Conservation (phyloP, 2,797 vertebrate species). For the Galagoides demidoff region DNA sequence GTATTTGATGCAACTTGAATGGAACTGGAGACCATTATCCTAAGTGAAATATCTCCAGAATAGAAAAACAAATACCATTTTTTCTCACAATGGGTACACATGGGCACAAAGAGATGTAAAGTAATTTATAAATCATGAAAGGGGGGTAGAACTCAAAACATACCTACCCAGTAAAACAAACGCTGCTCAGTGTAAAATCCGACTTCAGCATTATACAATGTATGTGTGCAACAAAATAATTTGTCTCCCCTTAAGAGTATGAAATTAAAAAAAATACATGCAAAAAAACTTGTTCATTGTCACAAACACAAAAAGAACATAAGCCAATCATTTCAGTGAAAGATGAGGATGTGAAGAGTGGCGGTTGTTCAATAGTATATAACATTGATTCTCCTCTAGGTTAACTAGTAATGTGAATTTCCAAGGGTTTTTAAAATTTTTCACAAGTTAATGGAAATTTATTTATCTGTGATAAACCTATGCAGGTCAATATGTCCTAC, state of each 20-base stretch:
- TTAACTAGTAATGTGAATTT: neutral
- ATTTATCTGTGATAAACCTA: neutral
- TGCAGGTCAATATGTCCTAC: neutral
- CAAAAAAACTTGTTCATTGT: neutral
- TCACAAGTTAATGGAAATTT: neutral
- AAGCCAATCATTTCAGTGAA: neutral
- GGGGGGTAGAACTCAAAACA: neutral
- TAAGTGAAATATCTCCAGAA: too few species aligned
- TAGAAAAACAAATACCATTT: too few species aligned
- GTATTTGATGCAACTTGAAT: neutral
- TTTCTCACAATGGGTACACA: too few species aligned
- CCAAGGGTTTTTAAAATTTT: neutral
- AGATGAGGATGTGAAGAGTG: neutral
- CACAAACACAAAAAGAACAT: neutral
- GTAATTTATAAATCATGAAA: neutral
- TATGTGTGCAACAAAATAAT: neutral
- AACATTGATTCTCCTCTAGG: neutral
- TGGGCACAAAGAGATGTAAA: neutral
- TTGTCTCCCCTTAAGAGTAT: neutral
- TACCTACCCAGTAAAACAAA: neutral
- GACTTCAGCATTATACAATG: neutral
- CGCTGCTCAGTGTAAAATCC: neutral
- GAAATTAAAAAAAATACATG: neutral
- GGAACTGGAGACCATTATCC: neutral
- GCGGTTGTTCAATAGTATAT: neutral